Base-by-base conservation (phyloP, 2,113 vertebrate species). In the Abramis brama region DNA sequence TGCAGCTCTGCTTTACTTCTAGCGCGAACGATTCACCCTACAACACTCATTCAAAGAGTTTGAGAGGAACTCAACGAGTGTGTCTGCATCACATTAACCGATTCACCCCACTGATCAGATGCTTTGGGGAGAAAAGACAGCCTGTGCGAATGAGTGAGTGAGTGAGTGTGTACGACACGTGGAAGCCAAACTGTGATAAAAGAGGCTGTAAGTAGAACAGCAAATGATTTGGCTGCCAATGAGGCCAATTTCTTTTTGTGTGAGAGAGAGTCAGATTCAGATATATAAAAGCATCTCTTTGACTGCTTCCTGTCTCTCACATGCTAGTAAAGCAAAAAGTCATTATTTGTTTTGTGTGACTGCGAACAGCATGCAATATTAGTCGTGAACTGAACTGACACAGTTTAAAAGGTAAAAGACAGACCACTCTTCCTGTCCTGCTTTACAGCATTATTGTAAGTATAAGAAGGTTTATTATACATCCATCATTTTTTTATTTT, bases 71-170 rank as follows among this genome's bases (percentile, higher is more conserved):
- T 21, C 23, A 25, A n/a, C 6, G 62, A 50, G 62, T 23, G 5
- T 30, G 27, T 70, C 17, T 82, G 62, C 25, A 82, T 82, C 25
- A 33, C 62, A 82, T 82, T 82, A 66, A 82, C 79, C 62, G 27
- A 68, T 70, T 82, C 79, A 82, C 62, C 79, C 45, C 79, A 82
- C 17, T 68, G 79, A 82, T 82, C 79, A 70, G 62, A 82, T 82
- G 79, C 62, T 82, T 82, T 68, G 62, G 62, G 43, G 74, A 3
- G 36, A 66, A 36, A 78, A 78, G 57, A 82, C 79, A 50, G 39
- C 13, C 39, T 50, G 57, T 78, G 84, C 52, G 75, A 19, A 27
- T 79, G 74, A 13, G 15, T 23, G 52, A 39, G n/a, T n/a, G 79
- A 52, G 55, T 21, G 55, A 8, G 45, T 10, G 47, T 4, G 13